Base-by-base conservation (phyloP, 2,113 vertebrate genomes). In the Tragelaphus scriptus region DNA sequence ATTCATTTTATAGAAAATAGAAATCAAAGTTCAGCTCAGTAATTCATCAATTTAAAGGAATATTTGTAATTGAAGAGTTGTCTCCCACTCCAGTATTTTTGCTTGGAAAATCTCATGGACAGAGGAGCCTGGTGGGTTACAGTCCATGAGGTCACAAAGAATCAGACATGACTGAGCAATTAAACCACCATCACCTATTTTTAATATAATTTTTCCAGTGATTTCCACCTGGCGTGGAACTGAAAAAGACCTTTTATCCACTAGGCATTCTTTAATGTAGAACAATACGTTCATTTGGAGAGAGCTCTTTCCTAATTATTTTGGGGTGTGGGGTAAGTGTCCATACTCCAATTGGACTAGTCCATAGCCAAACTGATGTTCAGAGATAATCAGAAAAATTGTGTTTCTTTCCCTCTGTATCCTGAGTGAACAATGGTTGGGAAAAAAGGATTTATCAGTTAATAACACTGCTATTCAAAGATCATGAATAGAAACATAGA, bases 261-360 rank as follows among this genome's bases (percentile, higher is more conserved):
- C 21, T 65, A 36, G 23, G 14, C 26, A 21, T 44, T 19, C n/a
- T 85, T 15, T 28, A 63, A 49, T 0, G 1, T 81, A 75, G n/a
- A 51, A 51, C 5, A 15, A 2, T 26, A 28, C 30, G 6, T 65
- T 26, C 58, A 21, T 55, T 44, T 47, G 6, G 32, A 55, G 61
- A 32, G 15, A 86, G 55, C 0, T 23, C 3, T 30, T 94, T 63
- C 15, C 8, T 28, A n/a, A 32, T 11, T 5, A 16, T 44, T 16
- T 49, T 32, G 3, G 5, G 3, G 14, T 30, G 6, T 13, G 26
- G 28, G 30, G 1, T n/a, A 7, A 14, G 3, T 47, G 19, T 11
- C 55, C 28, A 56, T 61, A 28, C 28, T 79, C 17, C n/a, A 19
- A 3, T 0, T 63, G 82, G 16, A 30, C 44, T 21, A 17, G 36